Conservation (phyloP, 2,113 vertebrate genomes). For the Lepus timidus region DNA sequence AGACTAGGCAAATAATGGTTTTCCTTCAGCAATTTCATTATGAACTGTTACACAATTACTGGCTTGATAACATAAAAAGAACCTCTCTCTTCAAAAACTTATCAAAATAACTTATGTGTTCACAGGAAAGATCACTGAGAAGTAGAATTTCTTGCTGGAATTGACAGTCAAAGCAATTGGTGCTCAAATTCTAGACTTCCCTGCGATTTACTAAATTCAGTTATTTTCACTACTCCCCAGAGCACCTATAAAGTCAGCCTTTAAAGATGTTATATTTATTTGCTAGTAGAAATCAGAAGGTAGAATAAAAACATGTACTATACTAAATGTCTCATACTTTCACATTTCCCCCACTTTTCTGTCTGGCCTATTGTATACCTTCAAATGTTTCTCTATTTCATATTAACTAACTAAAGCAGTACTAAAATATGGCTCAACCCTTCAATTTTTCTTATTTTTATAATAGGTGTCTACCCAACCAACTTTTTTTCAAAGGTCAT, state of each 20-base stretch:
- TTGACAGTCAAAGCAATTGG: background rate
- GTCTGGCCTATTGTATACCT: background rate
- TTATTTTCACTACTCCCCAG: background rate
- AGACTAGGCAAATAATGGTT: background rate
- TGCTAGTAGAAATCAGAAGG: background rate
- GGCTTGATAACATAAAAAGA: constrained; percentile 47
- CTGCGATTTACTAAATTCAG: background rate
- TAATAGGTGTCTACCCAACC: background rate
- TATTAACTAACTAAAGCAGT: constrained; percentile 30
- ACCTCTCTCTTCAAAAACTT: background rate
- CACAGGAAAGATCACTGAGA: constrained; percentile 1
- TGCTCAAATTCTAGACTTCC: background rate
- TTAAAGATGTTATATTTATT: background rate
- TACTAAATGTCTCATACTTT: background rate
- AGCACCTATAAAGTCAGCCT: background rate
- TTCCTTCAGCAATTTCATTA: constrained; percentile 5
- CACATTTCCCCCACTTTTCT: background rate
- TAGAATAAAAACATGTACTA: background rate
- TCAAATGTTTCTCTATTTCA: background rate
- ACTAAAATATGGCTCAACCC: background rate
- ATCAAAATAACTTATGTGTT: constrained; percentile 27
- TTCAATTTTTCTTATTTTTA: background rate
- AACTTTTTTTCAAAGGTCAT: background rate
- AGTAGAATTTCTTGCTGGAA: background rate
- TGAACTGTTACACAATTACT: background rate